Percentiles rank a stretch among this genome's conserved stretches.
Conservation (phyloP, 2,888 invertebrate species). For the Drosophila quinaria region DNA sequence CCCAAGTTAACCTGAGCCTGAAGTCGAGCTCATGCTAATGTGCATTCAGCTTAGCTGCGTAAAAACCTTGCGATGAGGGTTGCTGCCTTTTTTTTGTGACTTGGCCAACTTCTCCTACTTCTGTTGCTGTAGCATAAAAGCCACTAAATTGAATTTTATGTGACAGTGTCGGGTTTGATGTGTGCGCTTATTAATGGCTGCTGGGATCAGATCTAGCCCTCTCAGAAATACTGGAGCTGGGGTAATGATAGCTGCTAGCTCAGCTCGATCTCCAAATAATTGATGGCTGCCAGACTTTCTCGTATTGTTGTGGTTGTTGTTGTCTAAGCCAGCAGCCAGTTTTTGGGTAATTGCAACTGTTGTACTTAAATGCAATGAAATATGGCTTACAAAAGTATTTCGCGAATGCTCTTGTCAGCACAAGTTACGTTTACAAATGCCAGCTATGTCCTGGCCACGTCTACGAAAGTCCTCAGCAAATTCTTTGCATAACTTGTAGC, state of each 20-base stretch:
- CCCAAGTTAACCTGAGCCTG: conserved; percentile 52
- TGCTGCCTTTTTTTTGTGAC: conserved; percentile 57
- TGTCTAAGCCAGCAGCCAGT: background rate
- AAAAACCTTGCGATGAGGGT: conserved; percentile 55
- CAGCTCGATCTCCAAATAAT: conserved; percentile 39
- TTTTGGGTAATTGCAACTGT: conserved; percentile 48
- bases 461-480: conserved; percentile 31
- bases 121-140: conserved; percentile 53
- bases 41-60: conserved; percentile 70
- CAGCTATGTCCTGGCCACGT: conserved; percentile 55
- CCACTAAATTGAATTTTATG: conserved; percentile 80
- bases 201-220: conserved; percentile 30
- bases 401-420: conserved; percentile 55
- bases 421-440: conserved; percentile 62
- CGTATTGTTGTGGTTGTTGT: too few relatives aligned
- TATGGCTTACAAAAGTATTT: conserved; percentile 68
- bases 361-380: conserved; percentile 71
- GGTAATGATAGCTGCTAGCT: conserved; percentile 61
- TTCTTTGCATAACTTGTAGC: conserved; percentile 72
- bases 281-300: conserved; percentile 40
- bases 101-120: conserved; percentile 32
- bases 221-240: background rate
- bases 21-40: conserved; percentile 68
- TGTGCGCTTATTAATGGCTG: conserved; percentile 75
- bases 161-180: conserved; percentile 73